phyloP scores from a whole-genome alignment of 2,888 invertebrate species.

The Sericinus montela region DNA sequence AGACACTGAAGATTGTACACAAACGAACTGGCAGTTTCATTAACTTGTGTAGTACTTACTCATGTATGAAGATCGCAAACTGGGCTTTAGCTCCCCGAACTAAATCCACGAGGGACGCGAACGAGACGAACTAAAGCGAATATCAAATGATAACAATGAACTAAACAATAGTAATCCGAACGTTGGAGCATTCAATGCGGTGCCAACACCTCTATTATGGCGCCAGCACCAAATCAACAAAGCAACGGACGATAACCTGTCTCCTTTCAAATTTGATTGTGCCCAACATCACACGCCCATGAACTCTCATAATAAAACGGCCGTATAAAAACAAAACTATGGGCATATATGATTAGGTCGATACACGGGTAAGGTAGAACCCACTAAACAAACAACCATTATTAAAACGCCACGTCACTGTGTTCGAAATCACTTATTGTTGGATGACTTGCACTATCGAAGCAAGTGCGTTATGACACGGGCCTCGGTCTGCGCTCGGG shows the following conservation, averaged over 20 bases:
- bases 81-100: constrained; percentile 2
- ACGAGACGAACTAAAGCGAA: constrained; percentile 23
- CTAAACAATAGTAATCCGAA: constrained; percentile 38
- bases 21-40: too few species aligned
- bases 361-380: constrained; percentile 78
- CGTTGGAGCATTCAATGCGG: constrained; percentile 43
- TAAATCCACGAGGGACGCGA: constrained; percentile 4
- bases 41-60: not conserved
- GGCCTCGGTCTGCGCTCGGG: constrained; percentile 35
- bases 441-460: constrained; percentile 69
- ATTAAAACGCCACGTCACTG: constrained; percentile 71
- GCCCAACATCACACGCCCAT: constrained; percentile 76
- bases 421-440: constrained; percentile 78
- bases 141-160: constrained; percentile 31
- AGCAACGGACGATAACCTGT: constrained; percentile 66
- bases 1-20: too few species aligned
- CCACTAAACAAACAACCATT: constrained; percentile 78
- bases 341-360: constrained; percentile 78
- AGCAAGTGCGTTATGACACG: constrained; percentile 60
- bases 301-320: constrained; percentile 77
- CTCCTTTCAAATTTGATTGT: constrained; percentile 77
- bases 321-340: constrained; percentile 77
- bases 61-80: not conserved
- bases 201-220: constrained; percentile 61
- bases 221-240: constrained; percentile 70